Conservation (phyloP, 2,113 vertebrate genomes). For the Ahaetulla prasina region DNA sequence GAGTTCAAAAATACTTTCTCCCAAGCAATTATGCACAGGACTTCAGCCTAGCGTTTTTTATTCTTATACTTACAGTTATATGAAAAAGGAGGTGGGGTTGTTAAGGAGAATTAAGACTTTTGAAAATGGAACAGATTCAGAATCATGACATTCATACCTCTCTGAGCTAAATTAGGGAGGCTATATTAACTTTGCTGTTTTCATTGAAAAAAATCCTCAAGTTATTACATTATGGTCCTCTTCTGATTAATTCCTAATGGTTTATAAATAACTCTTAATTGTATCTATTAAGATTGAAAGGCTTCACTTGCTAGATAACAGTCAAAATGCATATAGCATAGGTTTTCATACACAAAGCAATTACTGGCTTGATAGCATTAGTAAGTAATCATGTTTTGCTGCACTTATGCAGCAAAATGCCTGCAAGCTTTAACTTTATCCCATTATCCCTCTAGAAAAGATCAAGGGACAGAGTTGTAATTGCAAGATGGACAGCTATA, state of each 20-base stretch:
- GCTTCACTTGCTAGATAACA: background rate
- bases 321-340: background rate
- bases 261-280: background rate
- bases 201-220: background rate
- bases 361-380: background rate
- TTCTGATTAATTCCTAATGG: background rate
- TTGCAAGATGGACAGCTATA: background rate
- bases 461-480: background rate
- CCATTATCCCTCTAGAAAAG: background rate
- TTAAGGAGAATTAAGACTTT: background rate
- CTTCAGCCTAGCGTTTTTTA: background rate
- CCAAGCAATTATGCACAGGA: background rate
- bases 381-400: background rate
- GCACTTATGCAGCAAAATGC: background rate
- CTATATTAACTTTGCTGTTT: background rate
- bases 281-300: background rate
- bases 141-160: background rate
- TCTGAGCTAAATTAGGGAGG: background rate
- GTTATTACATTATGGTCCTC: background rate
- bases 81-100: background rate
- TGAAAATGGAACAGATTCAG: background rate
- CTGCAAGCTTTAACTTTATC: background rate
- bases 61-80: background rate
- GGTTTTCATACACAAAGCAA: background rate
- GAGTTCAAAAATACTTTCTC: background rate